Base-by-base conservation (phyloP, 1,140 invertebrate species). In the Bombus confusus region DNA sequence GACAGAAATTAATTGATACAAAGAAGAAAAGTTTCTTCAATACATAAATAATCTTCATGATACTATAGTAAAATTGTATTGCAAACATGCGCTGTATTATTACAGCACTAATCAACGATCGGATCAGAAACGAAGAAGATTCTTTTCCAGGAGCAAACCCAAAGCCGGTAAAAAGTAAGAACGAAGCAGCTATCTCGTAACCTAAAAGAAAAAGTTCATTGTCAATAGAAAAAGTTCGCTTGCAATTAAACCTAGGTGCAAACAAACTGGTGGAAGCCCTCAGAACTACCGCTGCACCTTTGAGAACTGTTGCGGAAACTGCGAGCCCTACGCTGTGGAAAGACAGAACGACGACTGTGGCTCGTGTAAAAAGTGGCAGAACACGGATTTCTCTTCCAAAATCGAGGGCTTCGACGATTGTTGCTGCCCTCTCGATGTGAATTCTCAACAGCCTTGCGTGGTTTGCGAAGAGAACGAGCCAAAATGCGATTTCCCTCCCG, bases 281-380 rank as follows among this genome's bases (percentile, higher is more conserved):
- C 28, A 10, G 13, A 80, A 72, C 22, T 72, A 41, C 59, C 83
- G 83, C 3, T 80, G 83, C 77, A 85, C 83, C 4, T 85, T 85
- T 66, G 83, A 85, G 68, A 85, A 80, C 18, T 85, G 83, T 64
- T 85, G 57, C 68, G 83, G 83, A 2, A 85, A 72, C 25, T 85
- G 83, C 31, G 83, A 80, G 22, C 22, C 77, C 0, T 85, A 73
- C 68, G 10, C 80, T 10, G 47, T 66, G 76, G 57, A 73, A 22
- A 47, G 73, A 2, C 66, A 57, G 1, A 18, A 47, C 22, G 18
- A 43, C 5, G 68, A 80, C 52, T 64, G 41, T 28, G 22, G 22
- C 52, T 28, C 68, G 41, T 80, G 15, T 13, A 25, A 72, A 4
- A 80, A 72, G 10, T 80, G 77, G 66, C 41, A 31, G 3, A 85